Evolutionary conservation across 2,888 invertebrate species (phyloP), one percentile per base, ranked within the genome.

Genomic region (Therioaphis trifolii): DNA sequence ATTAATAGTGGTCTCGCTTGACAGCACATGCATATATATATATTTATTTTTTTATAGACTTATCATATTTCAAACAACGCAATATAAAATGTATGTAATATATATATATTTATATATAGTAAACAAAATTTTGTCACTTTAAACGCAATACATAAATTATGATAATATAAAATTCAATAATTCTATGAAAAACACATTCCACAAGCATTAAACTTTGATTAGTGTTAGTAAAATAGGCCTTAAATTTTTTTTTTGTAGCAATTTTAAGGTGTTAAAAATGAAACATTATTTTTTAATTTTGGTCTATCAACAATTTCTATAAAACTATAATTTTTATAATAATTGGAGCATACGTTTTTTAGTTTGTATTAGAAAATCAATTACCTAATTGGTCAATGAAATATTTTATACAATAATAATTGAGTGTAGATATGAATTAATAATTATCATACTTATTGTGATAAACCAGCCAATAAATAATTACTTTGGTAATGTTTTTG

Each of bases 261-360:
- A 24, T 58, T 58, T 40, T 18, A 49, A 55, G 21, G 9, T 55
- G 18, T 55, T n/a, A 18, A n/a, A n/a, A n/a, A n/a, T n/a, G n/a
- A 55, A 55, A 55, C 55, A 21, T 21, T 9, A n/a, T 49, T 49
- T 49, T 18, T 49, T 18, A 1, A 7, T 49, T 15, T 21, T 55
- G 9, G 1, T 21, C 55, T 55, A 55, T n/a, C n/a, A 55, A 15
- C 55, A 55, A 40, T 58, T 58, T 58, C 11, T 43, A 24, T 43
- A 74, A 9, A 52, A 49, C 4, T 49, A 55, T 1, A 15, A 58
- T 58, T 46, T 46, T 55, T 55, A 35, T 43, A 43, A 55, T 27
- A 43, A 75, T 75, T 58, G 43, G 75, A 75, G 61, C 43, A 75
- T 40, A 43, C 24, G 27, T 58, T 75, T 40, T 75, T 18, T 40